Evolutionary conservation across 1,140 invertebrate genomes (phyloP), one percentile per base, ranked within the genome.

Genomic region (Pararge aegeria): DNA sequence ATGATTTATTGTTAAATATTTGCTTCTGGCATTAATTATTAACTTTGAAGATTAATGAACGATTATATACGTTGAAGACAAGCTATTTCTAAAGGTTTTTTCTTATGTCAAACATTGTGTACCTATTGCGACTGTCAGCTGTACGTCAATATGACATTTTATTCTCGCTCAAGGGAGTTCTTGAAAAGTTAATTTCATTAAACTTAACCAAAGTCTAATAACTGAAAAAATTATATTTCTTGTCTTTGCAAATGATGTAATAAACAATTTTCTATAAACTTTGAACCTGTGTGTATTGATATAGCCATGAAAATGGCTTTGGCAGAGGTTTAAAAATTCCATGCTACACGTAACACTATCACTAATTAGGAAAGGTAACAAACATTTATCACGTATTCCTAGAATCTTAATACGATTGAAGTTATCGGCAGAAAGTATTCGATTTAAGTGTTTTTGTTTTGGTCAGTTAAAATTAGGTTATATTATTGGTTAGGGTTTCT

Each of bases 111-210:
- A 55, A 42, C 44, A n/a, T n/a, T n/a, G n/a, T n/a, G n/a, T n/a
- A n/a, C n/a, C n/a, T n/a, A n/a, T n/a, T n/a, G n/a, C n/a, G n/a
- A n/a, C n/a, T n/a, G n/a, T n/a, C n/a, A n/a, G n/a, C n/a, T n/a
- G n/a, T n/a, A n/a, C n/a, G 53, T 46, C 53, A 55, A 21, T 55
- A 27, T 46, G 40, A 30, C 27, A 55, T 20, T 52, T 15, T 51
- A 27, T n/a, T n/a, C n/a, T n/a, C n/a, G n/a, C n/a, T n/a, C n/a
- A n/a, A n/a, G n/a, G n/a, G n/a, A n/a, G n/a, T n/a, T n/a, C n/a
- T n/a, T n/a, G n/a, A n/a, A n/a, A n/a, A n/a, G n/a, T n/a, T n/a
- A n/a, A n/a, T n/a, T n/a, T n/a, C n/a, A 10, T 1, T 4, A 34
- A 12, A 10, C 3, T 12, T 12, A 34, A 12, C n/a, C 10, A 12